Evolutionary conservation across 2,113 vertebrate species (phyloP).

Genomic region (Tretioscincus oriximinensis): DNA sequence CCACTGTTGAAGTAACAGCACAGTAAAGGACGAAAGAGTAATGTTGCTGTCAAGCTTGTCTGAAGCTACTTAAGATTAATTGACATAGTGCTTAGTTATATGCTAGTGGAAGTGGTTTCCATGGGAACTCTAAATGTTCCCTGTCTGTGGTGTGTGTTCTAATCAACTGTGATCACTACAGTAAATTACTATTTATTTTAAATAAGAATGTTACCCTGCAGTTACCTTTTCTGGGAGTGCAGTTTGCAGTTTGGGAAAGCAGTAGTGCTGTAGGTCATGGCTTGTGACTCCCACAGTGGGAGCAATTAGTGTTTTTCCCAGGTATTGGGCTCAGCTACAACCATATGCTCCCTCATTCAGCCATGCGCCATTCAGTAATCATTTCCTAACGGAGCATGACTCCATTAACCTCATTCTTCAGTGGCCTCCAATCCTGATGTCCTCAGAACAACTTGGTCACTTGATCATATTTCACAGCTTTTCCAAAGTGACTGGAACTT

Average conservation of each 20-base stretch:
- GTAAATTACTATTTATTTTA: slow-evolving; percentile 10
- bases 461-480: neutral
- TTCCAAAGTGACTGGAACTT: neutral
- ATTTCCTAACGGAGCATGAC: neutral
- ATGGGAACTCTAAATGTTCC: slow-evolving; percentile 37
- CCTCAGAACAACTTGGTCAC: neutral
- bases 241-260: neutral
- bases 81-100: slow-evolving; percentile 3
- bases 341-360: neutral
- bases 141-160: neutral
- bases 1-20: neutral
- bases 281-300: neutral
- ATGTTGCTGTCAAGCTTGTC: slow-evolving; percentile 7
- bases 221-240: neutral
- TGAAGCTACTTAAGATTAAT: slow-evolving; percentile 25
- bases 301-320: neutral
- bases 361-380: neutral
- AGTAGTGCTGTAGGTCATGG: neutral
- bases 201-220: neutral
- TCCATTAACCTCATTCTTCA: neutral
- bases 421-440: neutral
- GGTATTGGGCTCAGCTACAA: neutral
- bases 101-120: slow-evolving; percentile 21
- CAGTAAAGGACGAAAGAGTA: slow-evolving; percentile 3
- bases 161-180: neutral